Base-by-base conservation (phyloP, 2,113 vertebrate genomes). In the Leptobrachium leishanense region DNA sequence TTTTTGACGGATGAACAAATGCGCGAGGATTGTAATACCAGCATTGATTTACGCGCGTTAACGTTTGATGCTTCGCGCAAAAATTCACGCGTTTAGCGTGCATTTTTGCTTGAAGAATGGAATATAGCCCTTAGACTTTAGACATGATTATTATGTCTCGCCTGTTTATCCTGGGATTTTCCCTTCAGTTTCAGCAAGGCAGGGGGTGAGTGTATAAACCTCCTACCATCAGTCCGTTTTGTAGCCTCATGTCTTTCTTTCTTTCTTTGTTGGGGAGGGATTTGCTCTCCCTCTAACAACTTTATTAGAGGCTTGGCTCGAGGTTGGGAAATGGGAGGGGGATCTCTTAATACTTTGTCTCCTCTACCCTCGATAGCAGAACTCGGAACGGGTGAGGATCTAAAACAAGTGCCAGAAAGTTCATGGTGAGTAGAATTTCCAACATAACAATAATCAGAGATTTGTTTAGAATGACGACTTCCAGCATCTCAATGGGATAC, bases 341-440 rank as follows among this genome's bases (percentile, higher is more conserved):
- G 77, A 15, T 65, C 20, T 79, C 13, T 15, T 8, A 46, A 65
- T 66, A 79, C 77, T 79, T 79, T 79, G 70, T 79, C 55, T 78
- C 57, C 46, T 50, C 46, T 1, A 73, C 77, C 62, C 70, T 79
- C 66, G 77, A 73, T 79, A 67, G 62, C 43, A 65, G 70, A 73
- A 54, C 65, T 79, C 70, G 69, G 66, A 62, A 67, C 77, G 55
- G 70, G 50, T 54, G 11, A 31, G n/a, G 20, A 31, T 31, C 20
- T 8, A 9, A 42, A 43, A 66, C 77, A 13, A 15, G 31, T 71
- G 31, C 8, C 2, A 43, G 55, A 72, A 31, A 43, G 43, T n/a
- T 72, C 44, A 54, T 46, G 69, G 70, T 66, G 8, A 79, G 76
- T 77, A 79, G 76, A 69, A 53, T 8, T 44, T 50, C 44, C 68